A percentile compares a stretch with the other conserved stretches of the same genome.
Evolutionary conservation across 1,140 invertebrate genomes (phyloP).

Genomic region (Eriosoma lanigerum): DNA sequence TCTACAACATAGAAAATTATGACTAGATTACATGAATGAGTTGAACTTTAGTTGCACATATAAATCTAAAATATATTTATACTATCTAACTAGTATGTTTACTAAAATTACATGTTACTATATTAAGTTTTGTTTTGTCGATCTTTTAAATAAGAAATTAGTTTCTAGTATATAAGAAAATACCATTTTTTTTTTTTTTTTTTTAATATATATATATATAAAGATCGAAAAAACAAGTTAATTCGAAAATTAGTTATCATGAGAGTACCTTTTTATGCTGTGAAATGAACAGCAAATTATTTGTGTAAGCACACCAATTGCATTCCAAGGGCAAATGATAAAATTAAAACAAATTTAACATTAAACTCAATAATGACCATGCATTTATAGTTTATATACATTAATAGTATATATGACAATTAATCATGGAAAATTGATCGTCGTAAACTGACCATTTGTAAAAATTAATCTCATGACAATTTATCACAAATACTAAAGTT

Average conservation of each 20-base stretch:
- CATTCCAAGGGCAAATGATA: conserved; percentile 48
- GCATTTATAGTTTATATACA: conserved; percentile 18
- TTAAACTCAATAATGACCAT: conserved; percentile 46
- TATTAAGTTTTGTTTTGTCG: conserved; percentile 19
- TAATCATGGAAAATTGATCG: too few relatives aligned
- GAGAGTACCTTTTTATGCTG: conserved; percentile 47
- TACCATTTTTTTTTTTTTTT: too few relatives aligned
- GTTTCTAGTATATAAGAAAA: background rate
- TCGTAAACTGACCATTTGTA: too few relatives aligned
- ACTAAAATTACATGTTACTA: conserved; percentile 19
- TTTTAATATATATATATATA: background rate
- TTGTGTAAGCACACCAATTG: conserved; percentile 48
- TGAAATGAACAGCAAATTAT: conserved; percentile 44
- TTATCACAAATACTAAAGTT: too few relatives aligned
- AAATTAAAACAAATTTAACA: conserved; percentile 47
- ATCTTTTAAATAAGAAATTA: conserved; percentile 8
- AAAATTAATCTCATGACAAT: too few relatives aligned
- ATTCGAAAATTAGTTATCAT: conserved; percentile 32
- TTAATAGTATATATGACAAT: too few relatives aligned
- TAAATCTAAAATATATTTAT: background rate
- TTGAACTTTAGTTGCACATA: background rate
- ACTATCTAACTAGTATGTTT: background rate
- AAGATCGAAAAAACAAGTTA: conserved; percentile 38
- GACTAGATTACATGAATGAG: background rate
- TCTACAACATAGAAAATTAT: background rate